These are phyloP conservation scores for Rhizoglyphus robini DNA, from an alignment of 1,140 invertebrate genomes.

Conservation along the genomic window DNA sequence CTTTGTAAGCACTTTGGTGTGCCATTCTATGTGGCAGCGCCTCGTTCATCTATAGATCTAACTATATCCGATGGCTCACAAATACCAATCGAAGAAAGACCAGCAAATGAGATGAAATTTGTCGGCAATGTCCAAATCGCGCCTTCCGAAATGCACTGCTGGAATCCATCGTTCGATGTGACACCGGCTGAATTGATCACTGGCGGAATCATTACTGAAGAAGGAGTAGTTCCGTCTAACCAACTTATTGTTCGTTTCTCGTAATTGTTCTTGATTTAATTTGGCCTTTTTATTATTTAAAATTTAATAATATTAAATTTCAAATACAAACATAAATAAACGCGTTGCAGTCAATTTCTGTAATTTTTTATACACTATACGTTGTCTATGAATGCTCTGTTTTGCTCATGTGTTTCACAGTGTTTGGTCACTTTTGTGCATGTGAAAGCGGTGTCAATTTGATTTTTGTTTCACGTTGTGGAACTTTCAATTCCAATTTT, in stretches of 20 bases:
- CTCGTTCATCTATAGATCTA: slow-evolving; percentile 79
- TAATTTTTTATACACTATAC: not conserved
- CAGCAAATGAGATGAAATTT: slow-evolving; percentile 73
- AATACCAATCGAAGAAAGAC: slow-evolving; percentile 87
- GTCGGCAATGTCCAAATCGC: slow-evolving; percentile 68
- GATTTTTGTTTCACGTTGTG: not conserved
- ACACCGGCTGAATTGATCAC: slow-evolving; percentile 87
- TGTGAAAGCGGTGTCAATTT: not conserved
- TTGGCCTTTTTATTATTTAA: too few relatives aligned
- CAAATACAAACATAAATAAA: not conserved
- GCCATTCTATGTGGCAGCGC: slow-evolving; percentile 91
- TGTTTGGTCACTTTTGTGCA: not conserved
- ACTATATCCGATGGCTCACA: slow-evolving; percentile 57
- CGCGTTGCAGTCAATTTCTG: too few relatives aligned
- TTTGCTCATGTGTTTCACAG: not conserved
- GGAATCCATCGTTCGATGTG: slow-evolving; percentile 98
- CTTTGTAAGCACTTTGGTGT: slow-evolving; percentile 76
- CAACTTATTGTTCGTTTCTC: slow-evolving; percentile 28
- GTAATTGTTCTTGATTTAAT: not conserved
- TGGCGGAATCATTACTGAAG: slow-evolving; percentile 79
- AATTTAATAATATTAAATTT: not conserved
- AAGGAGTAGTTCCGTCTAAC: slow-evolving; percentile 59
- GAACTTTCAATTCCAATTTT: not conserved
- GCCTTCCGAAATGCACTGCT: slow-evolving; percentile 73
- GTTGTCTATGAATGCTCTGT: not conserved